Percentiles rank a stretch among this genome's conserved stretches.
Evolutionary conservation across 2,797 vertebrate genomes (phyloP).

Genomic region (Nothura maculosa): DNA sequence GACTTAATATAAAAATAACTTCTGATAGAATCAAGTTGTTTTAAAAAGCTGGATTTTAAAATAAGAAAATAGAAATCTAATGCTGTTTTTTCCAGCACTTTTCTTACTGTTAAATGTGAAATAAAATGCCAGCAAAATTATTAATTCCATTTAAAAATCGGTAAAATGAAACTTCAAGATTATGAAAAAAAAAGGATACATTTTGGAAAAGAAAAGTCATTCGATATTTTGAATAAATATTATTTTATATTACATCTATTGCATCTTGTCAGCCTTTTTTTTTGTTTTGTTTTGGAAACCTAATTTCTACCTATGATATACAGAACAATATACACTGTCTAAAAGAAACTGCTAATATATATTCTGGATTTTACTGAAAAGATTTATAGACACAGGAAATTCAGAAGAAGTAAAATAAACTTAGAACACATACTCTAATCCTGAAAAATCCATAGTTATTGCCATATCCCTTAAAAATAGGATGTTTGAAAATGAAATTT

Average conservation of each 20-base stretch:
- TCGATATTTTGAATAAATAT: not conserved
- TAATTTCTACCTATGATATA: not conserved
- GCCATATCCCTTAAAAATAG: not conserved
- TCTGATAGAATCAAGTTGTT: not conserved
- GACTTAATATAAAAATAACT: not conserved
- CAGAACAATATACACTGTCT: not conserved
- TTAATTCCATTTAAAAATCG: too few relatives aligned
- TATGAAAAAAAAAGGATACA: not conserved
- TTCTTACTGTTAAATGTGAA: too few relatives aligned
- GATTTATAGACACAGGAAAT: not conserved
- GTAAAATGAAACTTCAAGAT: too few relatives aligned
- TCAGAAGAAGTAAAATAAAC: not conserved
- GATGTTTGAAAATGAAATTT: not conserved
- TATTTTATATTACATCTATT: not conserved
- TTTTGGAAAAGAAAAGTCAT: not conserved
- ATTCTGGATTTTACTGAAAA: not conserved
- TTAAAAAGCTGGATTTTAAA: not conserved
- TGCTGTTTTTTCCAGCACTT: rapidly evolving
- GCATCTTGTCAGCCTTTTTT: not conserved
- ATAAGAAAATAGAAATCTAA: not conserved
- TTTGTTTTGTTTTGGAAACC: not conserved
- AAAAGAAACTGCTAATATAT: not conserved
- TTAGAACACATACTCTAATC: not conserved
- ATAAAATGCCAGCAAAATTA: too few relatives aligned
- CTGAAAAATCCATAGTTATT: not conserved